Percentiles rank a stretch among this genome's conserved stretches.
These are phyloP conservation scores for Graptemys geographica DNA, from an alignment of 2,797 vertebrate species.

Conservation along the genomic window DNA sequence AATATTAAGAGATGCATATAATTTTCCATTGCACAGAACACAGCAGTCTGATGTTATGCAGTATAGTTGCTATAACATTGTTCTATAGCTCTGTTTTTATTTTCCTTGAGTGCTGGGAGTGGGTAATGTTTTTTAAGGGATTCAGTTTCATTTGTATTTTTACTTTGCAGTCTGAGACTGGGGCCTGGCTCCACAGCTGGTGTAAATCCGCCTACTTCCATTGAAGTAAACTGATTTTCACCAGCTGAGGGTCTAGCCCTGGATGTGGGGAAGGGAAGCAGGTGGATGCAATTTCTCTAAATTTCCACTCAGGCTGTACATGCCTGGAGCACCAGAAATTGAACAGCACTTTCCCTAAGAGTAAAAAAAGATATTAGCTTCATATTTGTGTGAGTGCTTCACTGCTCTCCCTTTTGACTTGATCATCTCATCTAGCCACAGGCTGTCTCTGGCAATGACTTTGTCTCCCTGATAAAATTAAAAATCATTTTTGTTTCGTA, in stretches of 20 bases:
- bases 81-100: not conserved
- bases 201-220: conserved; percentile 54
- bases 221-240: conserved; percentile 59
- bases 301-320: conserved; percentile 67
- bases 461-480: conserved; percentile 80
- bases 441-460: conserved; percentile 75
- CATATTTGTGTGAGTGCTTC: conserved; percentile 72
- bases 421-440: conserved; percentile 66
- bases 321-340: conserved; percentile 74
- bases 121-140: conserved; percentile 36
- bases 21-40: rapidly evolving
- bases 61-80: not conserved
- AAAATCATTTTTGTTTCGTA: conserved; percentile 77
- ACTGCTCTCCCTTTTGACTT: conserved; percentile 56
- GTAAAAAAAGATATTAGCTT: conserved; percentile 77
- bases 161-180: conserved; percentile 51
- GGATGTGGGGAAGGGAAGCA: conserved; percentile 66
- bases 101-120: conserved; percentile 1
- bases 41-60: not conserved
- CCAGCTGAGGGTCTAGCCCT: conserved; percentile 58
- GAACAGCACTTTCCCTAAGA: conserved; percentile 74
- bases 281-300: conserved; percentile 73
- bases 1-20: rapidly evolving
- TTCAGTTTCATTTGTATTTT: conserved; percentile 75
- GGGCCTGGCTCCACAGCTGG: conserved; percentile 52